phyloP scores from a whole-genome alignment of 1,140 invertebrate species.

The Microplitis demolitor region DNA sequence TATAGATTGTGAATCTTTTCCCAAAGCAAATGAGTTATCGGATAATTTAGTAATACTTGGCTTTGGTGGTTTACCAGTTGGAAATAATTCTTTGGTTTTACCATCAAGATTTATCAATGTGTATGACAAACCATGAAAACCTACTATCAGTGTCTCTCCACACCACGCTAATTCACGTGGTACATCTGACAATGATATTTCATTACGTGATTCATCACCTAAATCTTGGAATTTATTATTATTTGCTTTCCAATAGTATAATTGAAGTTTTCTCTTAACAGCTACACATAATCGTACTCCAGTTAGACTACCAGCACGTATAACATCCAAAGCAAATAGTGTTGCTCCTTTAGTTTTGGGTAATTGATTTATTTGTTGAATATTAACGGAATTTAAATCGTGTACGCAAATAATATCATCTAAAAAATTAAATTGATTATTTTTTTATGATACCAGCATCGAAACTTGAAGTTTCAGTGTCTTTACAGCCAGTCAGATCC shows the following conservation, averaged over 20 bases:
- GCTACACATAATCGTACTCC: slow-evolving; percentile 87
- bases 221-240: slow-evolving; percentile 80
- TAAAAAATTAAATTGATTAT: slow-evolving; percentile 44
- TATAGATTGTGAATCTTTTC: slow-evolving; percentile 83
- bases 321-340: slow-evolving; percentile 82
- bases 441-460: too few species aligned
- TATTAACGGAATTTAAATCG: slow-evolving; percentile 81
- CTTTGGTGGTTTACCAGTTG: slow-evolving; percentile 82
- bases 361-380: slow-evolving; percentile 76
- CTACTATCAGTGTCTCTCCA: slow-evolving; percentile 53
- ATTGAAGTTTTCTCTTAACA: slow-evolving; percentile 83
- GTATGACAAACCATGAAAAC: slow-evolving; percentile 58
- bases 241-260: slow-evolving; percentile 84
- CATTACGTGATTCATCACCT: slow-evolving; percentile 60
- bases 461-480: too few species aligned
- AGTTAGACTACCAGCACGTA: slow-evolving; percentile 68
- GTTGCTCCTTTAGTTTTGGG: slow-evolving; percentile 85
- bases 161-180: slow-evolving; percentile 83
- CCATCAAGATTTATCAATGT: slow-evolving; percentile 60
- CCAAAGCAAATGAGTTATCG: slow-evolving; percentile 75
- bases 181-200: slow-evolving; percentile 79
- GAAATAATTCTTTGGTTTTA: slow-evolving; percentile 80
- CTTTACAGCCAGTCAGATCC: too few species aligned
- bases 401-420: slow-evolving; percentile 87
- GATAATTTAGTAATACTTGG: slow-evolving; percentile 79